Evolutionary conservation across 2,113 vertebrate species (phyloP).

Genomic region (Saimiri boliviensis): DNA sequence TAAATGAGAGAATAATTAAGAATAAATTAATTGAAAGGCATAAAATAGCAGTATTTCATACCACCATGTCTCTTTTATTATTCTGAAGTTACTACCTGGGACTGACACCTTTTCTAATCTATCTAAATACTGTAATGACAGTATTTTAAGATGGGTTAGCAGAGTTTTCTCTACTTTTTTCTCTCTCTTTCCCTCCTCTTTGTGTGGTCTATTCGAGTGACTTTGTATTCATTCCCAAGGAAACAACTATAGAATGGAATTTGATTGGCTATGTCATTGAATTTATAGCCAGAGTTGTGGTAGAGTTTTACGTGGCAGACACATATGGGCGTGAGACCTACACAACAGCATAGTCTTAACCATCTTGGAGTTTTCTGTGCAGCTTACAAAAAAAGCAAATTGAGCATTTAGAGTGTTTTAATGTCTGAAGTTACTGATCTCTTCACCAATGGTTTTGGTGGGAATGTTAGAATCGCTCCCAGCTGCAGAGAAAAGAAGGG

Average conservation of each 20-base stretch:
- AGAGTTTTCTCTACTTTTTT: neutral
- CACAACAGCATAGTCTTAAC: neutral
- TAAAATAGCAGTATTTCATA: neutral
- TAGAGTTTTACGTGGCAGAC: neutral
- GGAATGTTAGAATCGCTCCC: constrained; percentile 18
- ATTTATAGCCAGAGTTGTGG: neutral
- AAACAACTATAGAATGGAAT: constrained; percentile 30
- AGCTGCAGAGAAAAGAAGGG: constrained; percentile 46
- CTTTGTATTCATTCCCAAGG: neutral
- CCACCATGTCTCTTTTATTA: neutral
- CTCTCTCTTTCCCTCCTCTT: neutral
- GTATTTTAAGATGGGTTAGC: neutral
- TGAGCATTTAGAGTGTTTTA: neutral
- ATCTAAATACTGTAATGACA: neutral
- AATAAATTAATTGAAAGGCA: neutral
- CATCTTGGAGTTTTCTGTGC: neutral
- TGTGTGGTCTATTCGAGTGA: neutral
- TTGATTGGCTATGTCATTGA: neutral
- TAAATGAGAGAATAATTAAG: neutral
- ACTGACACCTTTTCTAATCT: neutral
- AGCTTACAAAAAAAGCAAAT: neutral
- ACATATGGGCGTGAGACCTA: neutral
- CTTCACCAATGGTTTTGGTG: neutral
- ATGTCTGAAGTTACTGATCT: constrained; percentile 32
- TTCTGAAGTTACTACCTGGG: neutral